These are phyloP conservation scores for Apodemus speciosus DNA, from an alignment of 2,113 vertebrate species.

Conservation along the genomic window DNA sequence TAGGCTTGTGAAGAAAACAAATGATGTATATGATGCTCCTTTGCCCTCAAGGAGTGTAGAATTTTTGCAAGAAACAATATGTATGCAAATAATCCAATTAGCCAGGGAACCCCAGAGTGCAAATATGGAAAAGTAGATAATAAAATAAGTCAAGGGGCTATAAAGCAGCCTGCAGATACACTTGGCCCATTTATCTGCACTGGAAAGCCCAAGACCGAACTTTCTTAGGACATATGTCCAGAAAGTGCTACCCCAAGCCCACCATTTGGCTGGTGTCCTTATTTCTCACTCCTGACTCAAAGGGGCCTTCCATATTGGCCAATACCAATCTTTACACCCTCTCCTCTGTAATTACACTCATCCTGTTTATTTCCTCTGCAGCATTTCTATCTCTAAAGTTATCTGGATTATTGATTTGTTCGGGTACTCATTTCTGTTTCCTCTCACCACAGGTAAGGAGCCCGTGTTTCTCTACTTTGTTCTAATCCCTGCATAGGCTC, in stretches of 20 bases:
- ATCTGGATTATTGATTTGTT: background rate
- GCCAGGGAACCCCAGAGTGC: slow-evolving; percentile 64
- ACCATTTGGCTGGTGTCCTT: background rate
- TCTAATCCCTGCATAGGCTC: background rate
- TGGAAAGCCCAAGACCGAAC: background rate
- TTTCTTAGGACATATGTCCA: slow-evolving; percentile 28
- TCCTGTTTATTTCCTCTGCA: slow-evolving; percentile 1
- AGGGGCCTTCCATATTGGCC: background rate
- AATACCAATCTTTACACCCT: background rate
- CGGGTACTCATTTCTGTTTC: slow-evolving; percentile 20
- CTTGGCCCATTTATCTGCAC: background rate
- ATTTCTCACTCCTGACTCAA: background rate
- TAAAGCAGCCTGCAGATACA: slow-evolving; percentile 50
- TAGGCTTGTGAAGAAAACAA: slow-evolving; percentile 18
- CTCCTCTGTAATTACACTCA: background rate
- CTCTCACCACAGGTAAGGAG: background rate
- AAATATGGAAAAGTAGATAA: slow-evolving; percentile 61
- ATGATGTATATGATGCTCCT: slow-evolving; percentile 49
- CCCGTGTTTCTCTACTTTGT: background rate
- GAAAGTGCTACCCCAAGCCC: background rate
- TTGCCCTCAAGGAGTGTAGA: slow-evolving; percentile 62
- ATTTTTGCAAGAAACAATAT: slow-evolving; percentile 72
- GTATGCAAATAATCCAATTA: slow-evolving; percentile 80
- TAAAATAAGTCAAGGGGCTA: slow-evolving; percentile 70
- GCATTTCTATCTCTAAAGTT: background rate